Evolutionary conservation across 2,797 vertebrate species (phyloP).

Genomic region (Serranus cabrilla): DNA sequence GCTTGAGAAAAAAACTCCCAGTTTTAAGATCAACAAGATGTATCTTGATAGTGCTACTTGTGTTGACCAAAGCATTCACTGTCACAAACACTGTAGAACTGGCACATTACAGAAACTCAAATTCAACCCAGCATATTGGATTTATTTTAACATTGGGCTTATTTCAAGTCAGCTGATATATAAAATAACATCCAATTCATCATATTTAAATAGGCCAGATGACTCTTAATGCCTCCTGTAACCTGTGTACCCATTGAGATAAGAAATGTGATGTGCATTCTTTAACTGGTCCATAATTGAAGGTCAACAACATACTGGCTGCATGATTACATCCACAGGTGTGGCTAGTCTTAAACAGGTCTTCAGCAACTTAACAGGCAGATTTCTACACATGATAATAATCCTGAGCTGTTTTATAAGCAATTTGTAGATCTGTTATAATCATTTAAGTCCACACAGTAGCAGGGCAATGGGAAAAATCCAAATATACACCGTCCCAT

Average conservation of each 20-base stretch:
- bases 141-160: not conserved
- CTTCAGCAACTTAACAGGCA: not conserved
- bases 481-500: not conserved
- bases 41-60: too few relatives aligned
- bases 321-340: conserved; percentile 28
- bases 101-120: too few relatives aligned
- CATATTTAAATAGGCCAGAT: conserved; percentile 15
- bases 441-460: not conserved
- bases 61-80: too few relatives aligned
- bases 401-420: not conserved
- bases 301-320: conserved; percentile 35
- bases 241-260: conserved; percentile 14
- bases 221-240: conserved; percentile 3
- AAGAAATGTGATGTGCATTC: conserved; percentile 11
- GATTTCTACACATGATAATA: not conserved
- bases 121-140: not conserved
- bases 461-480: not conserved
- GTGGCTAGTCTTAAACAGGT: conserved; percentile 7
- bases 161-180: not conserved
- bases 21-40: too few relatives aligned
- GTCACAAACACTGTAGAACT: too few relatives aligned
- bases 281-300: conserved; percentile 44
- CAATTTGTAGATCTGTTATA: not conserved
- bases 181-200: conserved; percentile 4
- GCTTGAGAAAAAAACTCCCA: too few relatives aligned